Conservation (phyloP, 1,140 invertebrate genomes). For the Aphidius ervi region DNA sequence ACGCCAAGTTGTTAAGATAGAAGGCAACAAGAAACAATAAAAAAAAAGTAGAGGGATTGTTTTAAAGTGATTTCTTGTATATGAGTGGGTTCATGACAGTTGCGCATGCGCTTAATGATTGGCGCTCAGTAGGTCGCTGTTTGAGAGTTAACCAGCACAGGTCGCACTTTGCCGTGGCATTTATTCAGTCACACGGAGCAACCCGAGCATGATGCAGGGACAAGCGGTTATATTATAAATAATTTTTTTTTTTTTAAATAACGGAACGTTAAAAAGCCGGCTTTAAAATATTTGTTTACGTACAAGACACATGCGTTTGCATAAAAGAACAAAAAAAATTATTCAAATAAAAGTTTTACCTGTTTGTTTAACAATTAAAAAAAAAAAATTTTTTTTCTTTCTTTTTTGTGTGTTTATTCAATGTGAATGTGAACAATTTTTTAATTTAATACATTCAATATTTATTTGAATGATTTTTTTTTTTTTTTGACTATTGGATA, state of each 20-base stretch:
- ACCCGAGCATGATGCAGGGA: conserved; percentile 18
- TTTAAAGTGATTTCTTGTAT: not conserved
- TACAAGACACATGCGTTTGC: not conserved
- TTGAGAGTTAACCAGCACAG: conserved; percentile 27
- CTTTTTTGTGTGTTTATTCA: not conserved
- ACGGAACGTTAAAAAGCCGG: not conserved
- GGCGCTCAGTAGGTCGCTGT: conserved; percentile 42
- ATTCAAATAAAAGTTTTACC: not conserved
- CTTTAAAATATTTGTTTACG: too few species aligned
- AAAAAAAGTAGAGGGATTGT: not conserved
- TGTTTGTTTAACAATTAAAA: not conserved
- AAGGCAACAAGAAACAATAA: too few species aligned
- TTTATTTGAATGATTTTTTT: conserved; percentile 9
- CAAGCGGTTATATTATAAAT: conserved; percentile 4
- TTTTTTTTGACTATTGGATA: not conserved
- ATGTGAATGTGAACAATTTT: conserved; percentile 16
- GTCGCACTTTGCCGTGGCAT: conserved; percentile 11
- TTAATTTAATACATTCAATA: too few species aligned
- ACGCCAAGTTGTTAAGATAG: not conserved
- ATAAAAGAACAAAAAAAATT: not conserved
- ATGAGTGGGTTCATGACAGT: conserved; percentile 5
- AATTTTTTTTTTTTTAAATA: conserved; percentile 6
- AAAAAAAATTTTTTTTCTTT: not conserved
- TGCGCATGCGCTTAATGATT: conserved; percentile 34
- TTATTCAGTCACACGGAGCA: conserved; percentile 26